Evolutionary conservation across 2,888 invertebrate species (phyloP).

Genomic region (Criorhina ranunculi): DNA sequence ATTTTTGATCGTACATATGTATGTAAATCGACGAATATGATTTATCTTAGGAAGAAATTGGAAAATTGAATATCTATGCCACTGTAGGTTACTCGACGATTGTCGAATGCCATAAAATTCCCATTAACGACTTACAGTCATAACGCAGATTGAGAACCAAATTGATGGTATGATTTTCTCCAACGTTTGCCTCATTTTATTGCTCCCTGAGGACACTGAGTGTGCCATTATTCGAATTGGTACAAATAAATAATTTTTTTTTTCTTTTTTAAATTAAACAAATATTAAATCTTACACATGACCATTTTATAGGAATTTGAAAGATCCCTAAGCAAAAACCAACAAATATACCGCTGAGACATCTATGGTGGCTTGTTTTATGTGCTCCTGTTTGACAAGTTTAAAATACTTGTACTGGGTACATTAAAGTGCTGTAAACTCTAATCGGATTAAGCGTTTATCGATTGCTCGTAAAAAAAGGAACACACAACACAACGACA

Average conservation of each 20-base stretch:
- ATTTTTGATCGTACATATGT: constrained; percentile 19
- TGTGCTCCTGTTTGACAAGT: not conserved
- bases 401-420: constrained; percentile 15
- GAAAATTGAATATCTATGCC: constrained; percentile 47
- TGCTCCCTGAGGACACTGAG: constrained; percentile 36
- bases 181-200: constrained; percentile 28
- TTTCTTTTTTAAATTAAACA: constrained; percentile 5
- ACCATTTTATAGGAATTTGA: constrained; percentile 14
- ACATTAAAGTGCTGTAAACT: constrained; percentile 41
- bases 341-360: not conserved
- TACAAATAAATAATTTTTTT: constrained; percentile 23
- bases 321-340: not conserved
- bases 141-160: constrained; percentile 28
- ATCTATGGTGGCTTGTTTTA: not conserved
- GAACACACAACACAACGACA: not conserved
- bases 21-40: constrained; percentile 27
- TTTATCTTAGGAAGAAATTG: constrained; percentile 11
- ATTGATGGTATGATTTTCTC: constrained; percentile 30
- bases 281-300: constrained; percentile 21
- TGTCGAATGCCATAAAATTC: constrained; percentile 47
- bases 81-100: constrained; percentile 8
- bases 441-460: constrained; percentile 51
- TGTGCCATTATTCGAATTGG: constrained; percentile 30
- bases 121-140: constrained; percentile 37
- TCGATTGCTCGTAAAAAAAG: constrained; percentile 33